Percentiles rank a stretch among this genome's conserved stretches.
Conservation (phyloP, 2,113 vertebrate species). For the Rhabdornis inornatus region DNA sequence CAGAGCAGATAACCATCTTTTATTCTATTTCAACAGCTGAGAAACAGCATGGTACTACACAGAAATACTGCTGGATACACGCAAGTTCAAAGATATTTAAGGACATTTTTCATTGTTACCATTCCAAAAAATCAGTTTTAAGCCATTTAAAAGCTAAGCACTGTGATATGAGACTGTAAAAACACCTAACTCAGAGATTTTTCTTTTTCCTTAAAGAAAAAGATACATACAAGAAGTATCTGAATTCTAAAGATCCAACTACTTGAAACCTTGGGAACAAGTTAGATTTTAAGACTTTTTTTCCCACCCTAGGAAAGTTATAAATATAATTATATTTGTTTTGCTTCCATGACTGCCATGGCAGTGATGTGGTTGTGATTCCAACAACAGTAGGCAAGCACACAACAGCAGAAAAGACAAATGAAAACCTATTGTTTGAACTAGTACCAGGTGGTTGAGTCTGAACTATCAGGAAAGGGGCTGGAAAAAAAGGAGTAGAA, state of each 20-base stretch:
- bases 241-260: neutral
- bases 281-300: neutral
- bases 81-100: neutral
- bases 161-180: neutral
- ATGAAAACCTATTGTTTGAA: neutral
- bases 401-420: neutral
- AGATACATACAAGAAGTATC: neutral
- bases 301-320: neutral
- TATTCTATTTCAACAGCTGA: neutral
- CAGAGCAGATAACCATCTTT: neutral
- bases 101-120: neutral
- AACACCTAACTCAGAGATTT: neutral
- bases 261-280: neutral
- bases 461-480: neutral
- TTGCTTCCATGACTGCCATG: neutral
- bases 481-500: neutral
- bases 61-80: neutral
- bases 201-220: neutral
- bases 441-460: neutral
- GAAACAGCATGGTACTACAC: neutral
- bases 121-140: neutral
- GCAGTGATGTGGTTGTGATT: neutral
- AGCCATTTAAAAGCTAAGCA: neutral
- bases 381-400: neutral
- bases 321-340: neutral